Percentiles rank a stretch among this genome's conserved stretches.
phyloP scores from a whole-genome alignment of 2,888 invertebrate species.

The Agrochola lychnidis region DNA sequence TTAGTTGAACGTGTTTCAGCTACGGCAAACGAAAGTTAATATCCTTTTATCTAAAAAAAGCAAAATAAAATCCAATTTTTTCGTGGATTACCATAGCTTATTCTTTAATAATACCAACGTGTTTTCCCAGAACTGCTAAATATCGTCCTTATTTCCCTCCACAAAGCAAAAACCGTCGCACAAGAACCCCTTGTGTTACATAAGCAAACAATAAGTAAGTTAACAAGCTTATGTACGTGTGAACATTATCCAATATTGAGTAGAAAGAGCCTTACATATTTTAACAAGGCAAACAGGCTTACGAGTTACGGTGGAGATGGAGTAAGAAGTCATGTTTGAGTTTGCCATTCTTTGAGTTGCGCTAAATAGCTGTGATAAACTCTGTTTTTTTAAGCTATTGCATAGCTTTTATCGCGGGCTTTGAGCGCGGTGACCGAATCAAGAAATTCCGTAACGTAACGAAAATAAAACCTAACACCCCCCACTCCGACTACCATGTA shows the following conservation, averaged over 20 bases:
- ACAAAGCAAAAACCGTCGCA: constrained; percentile 2
- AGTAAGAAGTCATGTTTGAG: constrained; percentile 29
- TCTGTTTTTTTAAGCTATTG: no score
- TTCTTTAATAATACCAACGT: background rate
- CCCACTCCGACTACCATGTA: no score
- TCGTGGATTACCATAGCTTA: background rate
- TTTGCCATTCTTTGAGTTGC: constrained; percentile 6
- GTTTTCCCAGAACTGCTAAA: background rate
- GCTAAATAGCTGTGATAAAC: constrained; percentile 7
- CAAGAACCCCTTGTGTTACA: constrained; percentile 36
- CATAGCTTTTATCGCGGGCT: no score
- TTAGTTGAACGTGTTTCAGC: background rate
- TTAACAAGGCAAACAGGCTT: constrained; percentile 58
- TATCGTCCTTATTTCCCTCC: background rate
- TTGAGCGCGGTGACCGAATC: no score
- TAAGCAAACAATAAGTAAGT: constrained; percentile 45
- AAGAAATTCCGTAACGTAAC: no score
- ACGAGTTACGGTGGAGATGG: constrained; percentile 21
- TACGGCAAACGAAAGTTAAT: background rate
- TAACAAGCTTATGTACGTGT: constrained; percentile 65
- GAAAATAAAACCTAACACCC: no score
- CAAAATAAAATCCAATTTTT: constrained; percentile 1
- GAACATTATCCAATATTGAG: constrained; percentile 66
- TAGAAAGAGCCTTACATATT: constrained; percentile 51
- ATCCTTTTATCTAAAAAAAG: constrained; percentile 5